A percentile compares a stretch with the other conserved stretches of the same genome.
phyloP scores from a whole-genome alignment of 2,113 vertebrate genomes.

The Seriola aureovittata region DNA sequence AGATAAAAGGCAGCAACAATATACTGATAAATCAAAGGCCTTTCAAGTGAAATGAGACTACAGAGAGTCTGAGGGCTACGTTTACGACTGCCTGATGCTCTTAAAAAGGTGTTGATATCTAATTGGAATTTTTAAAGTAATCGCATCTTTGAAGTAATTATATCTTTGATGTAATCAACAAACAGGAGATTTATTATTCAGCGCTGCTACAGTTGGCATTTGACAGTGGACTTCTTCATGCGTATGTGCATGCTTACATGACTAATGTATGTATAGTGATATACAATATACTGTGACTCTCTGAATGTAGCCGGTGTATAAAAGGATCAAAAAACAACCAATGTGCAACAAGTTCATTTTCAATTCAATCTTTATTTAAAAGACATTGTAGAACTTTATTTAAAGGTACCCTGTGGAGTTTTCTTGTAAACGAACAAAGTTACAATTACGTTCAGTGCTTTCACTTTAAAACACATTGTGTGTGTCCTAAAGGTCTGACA shows the following conservation, averaged over 20 bases:
- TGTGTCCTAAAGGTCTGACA: no score
- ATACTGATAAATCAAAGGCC: conserved; percentile 81
- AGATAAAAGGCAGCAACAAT: conserved; percentile 83
- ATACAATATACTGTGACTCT: neutral
- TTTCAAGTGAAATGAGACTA: conserved; percentile 82
- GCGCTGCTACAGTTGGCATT: conserved; percentile 11
- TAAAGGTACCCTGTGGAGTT: no score
- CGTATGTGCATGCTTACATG: neutral
- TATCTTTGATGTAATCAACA: conserved; percentile 83
- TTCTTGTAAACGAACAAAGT: no score
- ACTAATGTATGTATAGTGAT: conserved; percentile 7
- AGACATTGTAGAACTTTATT: neutral
- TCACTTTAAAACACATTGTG: no score
- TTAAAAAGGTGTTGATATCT: conserved; percentile 79
- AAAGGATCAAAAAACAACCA: neutral
- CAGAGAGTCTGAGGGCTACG: conserved; percentile 61
- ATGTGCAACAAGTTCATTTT: neutral
- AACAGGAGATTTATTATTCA: conserved; percentile 60
- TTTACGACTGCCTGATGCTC: conserved; percentile 67
- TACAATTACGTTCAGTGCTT: no score
- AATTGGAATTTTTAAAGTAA: conserved; percentile 80
- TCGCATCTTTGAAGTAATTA: conserved; percentile 78
- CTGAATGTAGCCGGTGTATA: neutral
- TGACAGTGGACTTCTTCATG: conserved; percentile 35
- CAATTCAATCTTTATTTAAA: no score